phyloP scores from a whole-genome alignment of 1,140 invertebrate genomes.

The Metaphire vulgaris region DNA sequence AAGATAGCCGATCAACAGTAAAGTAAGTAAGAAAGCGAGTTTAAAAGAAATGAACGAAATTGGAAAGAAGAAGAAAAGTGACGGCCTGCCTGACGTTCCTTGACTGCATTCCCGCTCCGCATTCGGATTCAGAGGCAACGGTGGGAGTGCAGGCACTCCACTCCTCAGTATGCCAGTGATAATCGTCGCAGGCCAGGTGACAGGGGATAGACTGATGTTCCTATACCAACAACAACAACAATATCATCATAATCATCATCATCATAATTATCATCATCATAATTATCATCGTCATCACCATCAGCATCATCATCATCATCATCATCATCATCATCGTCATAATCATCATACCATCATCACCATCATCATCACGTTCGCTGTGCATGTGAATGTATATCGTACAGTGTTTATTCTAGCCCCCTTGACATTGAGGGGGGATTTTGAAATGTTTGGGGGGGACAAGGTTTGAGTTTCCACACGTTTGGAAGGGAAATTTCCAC shows the following conservation, averaged over 20 bases:
- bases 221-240: conserved; percentile 11
- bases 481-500: too few species aligned
- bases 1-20: too few species aligned
- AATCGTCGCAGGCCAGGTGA: conserved; percentile 20
- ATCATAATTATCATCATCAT: not conserved
- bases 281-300: not conserved
- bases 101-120: not conserved
- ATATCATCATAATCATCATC: not conserved
- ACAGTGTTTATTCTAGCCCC: too few species aligned
- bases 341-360: not conserved
- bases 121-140: not conserved
- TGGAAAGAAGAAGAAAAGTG: too few species aligned
- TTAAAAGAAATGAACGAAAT: too few species aligned
- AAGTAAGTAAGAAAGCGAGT: too few species aligned
- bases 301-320: not conserved
- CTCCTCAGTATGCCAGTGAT: conserved; percentile 13
- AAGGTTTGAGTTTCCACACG: too few species aligned
- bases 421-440: too few species aligned
- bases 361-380: not conserved
- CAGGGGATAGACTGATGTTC: conserved; percentile 21
- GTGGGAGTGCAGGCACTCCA: conserved; percentile 21
- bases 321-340: not conserved
- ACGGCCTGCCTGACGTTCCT: not conserved
- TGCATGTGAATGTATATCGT: too few species aligned
- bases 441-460: too few species aligned